These are phyloP conservation scores for Dicycla oo DNA, from an alignment of 2,888 invertebrate species.

Conservation along the genomic window DNA sequence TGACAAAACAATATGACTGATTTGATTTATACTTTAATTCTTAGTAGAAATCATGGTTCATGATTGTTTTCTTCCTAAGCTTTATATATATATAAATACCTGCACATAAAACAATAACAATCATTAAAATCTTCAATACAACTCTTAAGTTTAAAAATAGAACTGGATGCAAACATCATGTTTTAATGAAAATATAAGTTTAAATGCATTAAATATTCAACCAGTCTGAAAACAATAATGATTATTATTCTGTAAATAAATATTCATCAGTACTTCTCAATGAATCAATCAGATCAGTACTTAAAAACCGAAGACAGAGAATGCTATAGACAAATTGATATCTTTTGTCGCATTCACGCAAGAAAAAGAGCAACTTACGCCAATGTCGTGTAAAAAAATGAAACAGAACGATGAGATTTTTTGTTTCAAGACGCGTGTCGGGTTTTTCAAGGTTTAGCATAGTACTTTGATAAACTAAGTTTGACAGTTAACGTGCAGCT, in stretches of 20 bases:
- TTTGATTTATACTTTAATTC: slow-evolving; percentile 5
- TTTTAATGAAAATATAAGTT: background rate
- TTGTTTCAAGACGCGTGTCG: no score
- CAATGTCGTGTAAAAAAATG: no score
- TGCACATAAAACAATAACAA: background rate
- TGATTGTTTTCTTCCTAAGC: background rate
- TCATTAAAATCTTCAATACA: background rate
- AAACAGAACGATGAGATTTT: no score
- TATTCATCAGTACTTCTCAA: no score
- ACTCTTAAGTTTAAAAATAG: background rate
- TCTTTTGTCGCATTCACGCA: no score
- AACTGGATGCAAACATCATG: background rate
- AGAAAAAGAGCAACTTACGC: no score
- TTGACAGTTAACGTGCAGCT: no score
- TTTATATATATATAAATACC: background rate
- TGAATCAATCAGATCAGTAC: no score
- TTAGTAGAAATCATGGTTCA: background rate
- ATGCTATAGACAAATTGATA: no score
- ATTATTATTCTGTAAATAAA: background rate
- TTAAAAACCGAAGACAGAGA: no score
- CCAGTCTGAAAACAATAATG: background rate
- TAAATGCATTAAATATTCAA: background rate
- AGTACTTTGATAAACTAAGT: no score
- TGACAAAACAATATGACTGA: background rate
- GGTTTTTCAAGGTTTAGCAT: no score